phyloP scores from a whole-genome alignment of 2,888 invertebrate species.

The Trichopoda pennipes region DNA sequence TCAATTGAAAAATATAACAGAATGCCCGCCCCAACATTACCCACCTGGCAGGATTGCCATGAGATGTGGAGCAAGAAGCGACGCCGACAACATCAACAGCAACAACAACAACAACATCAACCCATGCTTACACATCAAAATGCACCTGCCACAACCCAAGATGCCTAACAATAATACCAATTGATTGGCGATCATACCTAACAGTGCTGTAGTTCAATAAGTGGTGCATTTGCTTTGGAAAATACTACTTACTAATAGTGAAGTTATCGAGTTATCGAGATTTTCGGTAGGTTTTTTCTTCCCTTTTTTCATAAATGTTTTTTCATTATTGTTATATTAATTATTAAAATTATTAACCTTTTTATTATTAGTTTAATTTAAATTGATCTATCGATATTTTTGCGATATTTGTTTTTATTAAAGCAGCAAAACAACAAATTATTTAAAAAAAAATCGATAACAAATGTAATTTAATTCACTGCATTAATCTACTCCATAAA shows the following conservation, averaged over 20 bases:
- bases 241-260: constrained; percentile 43
- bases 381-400: constrained; percentile 32
- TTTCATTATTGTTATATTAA: constrained; percentile 38
- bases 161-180: constrained; percentile 49
- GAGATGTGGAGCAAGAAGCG: constrained; percentile 99
- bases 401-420: neutral
- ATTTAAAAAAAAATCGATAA: neutral
- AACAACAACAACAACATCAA: constrained; percentile 65
- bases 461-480: constrained; percentile 6
- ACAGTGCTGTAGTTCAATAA: constrained; percentile 47
- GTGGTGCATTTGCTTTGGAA: constrained; percentile 35
- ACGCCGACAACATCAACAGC: constrained; percentile 89
- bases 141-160: constrained; percentile 59
- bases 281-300: constrained; percentile 55
- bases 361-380: constrained; percentile 39
- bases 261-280: constrained; percentile 46
- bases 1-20: constrained; percentile 80
- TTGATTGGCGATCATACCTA: constrained; percentile 23
- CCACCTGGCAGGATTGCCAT: constrained; percentile 99
- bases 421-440: neutral
- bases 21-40: constrained; percentile 91
- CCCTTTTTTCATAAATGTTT: neutral
- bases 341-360: constrained; percentile 1
- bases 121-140: constrained; percentile 71
- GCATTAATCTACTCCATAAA: constrained; percentile 27